phyloP scores from a whole-genome alignment of 2,888 invertebrate genomes.

The Isoperla grammatica region DNA sequence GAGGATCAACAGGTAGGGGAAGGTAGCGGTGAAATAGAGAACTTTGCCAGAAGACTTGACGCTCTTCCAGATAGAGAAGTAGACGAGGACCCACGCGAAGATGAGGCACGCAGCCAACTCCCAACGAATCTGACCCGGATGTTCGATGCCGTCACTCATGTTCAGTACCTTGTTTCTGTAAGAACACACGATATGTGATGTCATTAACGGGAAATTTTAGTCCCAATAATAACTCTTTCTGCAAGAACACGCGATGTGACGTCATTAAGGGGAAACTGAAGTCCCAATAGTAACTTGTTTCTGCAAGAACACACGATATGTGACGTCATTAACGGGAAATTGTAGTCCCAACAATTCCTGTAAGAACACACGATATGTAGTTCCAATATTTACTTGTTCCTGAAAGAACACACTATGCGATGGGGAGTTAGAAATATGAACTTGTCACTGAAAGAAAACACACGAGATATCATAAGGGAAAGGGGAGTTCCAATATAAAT shows the following conservation, averaged over 20 bases:
- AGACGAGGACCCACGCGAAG: slow-evolving; percentile 90
- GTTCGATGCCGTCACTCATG: slow-evolving; percentile 78
- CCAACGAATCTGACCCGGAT: slow-evolving; percentile 76
- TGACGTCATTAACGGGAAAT: background rate
- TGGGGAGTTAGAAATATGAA: background rate
- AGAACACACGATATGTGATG: too few relatives aligned
- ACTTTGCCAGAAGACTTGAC: slow-evolving; percentile 90
- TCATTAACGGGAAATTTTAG: background rate
- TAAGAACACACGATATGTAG: too few relatives aligned
- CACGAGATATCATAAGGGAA: too few relatives aligned
- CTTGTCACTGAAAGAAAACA: too few relatives aligned
- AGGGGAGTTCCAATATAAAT: too few relatives aligned
- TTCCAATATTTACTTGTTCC: slow-evolving; percentile 83
- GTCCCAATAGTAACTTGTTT: slow-evolving; percentile 80
- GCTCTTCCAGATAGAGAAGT: slow-evolving; percentile 95
- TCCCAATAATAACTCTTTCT: too few relatives aligned
- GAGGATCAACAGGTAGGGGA: slow-evolving; percentile 83
- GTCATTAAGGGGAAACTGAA: too few relatives aligned
- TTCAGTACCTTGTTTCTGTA: slow-evolving; percentile 79
- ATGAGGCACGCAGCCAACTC: slow-evolving; percentile 84
- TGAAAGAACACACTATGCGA: slow-evolving; percentile 51
- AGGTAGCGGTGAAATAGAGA: slow-evolving; percentile 88
- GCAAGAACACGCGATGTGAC: too few relatives aligned
- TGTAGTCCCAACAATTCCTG: background rate
- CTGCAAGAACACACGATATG: slow-evolving; percentile 56